Evolutionary conservation across 2,797 vertebrate genomes (phyloP), one percentile per base, ranked within the genome.

Genomic region (Poeciliopsis presidionis): DNA sequence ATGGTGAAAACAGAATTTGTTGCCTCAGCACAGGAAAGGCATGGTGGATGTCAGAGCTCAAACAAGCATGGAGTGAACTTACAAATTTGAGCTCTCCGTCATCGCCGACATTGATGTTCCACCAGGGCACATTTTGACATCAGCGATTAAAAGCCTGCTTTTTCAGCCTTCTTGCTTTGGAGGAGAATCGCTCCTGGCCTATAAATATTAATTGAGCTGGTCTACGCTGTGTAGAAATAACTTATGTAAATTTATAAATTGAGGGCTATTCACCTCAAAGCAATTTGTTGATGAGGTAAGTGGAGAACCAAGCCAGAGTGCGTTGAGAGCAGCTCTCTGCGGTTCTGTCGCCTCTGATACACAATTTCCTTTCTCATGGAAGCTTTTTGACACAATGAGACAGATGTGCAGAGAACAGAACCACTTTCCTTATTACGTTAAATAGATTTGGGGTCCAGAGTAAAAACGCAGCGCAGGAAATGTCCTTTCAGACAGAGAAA

Each of bases 261-360:
- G 89, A 93, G 87, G 86, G 87, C 89, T 87, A 84, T 93, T 94
- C 92, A 89, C 91, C 91, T 92, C 90, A 90, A 87, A 93, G 88
- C 89, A 91, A 91, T 94, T 91, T 90, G 91, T 90, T 93, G 93
- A 93, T 93, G 89, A 86, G 90, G 84, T 91, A 92, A 93, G 88
- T 93, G 88, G 87, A 69, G 85, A 91, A 84, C 84, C 76, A 51
- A 79, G 75, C 76, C 74, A 65, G 12, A 59, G 77, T 70, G 72
- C 39, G 61, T 45, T 74, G 76, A 85, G 81, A 79, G 79, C 75
- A 67, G 73, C 77, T 79, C 41, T 75, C 5, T 28, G 73, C 45
- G 71, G 71, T 73, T 85, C 72, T 77, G 82, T 55, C 61, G 33
- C 46, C 72, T 76, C 49, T 36, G 87, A 84, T 80, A 84, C 78